Conservation (phyloP, 2,888 invertebrate genomes). For the Drosophila peninsularis region DNA sequence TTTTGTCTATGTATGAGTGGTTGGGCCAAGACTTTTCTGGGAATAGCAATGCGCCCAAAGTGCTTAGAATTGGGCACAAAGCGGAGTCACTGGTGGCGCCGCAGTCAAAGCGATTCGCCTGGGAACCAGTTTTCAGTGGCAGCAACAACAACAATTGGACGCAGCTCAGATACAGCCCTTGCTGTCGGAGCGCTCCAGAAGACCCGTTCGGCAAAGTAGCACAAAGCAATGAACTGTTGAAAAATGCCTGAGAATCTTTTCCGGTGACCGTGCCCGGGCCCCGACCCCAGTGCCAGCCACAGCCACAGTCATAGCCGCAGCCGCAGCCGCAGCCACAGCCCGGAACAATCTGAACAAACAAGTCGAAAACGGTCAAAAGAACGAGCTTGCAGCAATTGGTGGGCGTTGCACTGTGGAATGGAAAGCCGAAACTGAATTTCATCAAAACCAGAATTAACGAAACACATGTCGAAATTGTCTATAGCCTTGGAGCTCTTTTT, state of each 20-base stretch:
- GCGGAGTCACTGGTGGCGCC: constrained; percentile 55
- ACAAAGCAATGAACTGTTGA: constrained; percentile 79
- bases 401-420: constrained; percentile 57
- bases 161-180: constrained; percentile 54
- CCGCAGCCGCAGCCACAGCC: background rate
- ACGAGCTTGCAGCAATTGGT: constrained; percentile 45
- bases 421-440: constrained; percentile 19
- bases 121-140: constrained; percentile 69
- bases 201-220: constrained; percentile 73
- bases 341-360: constrained; percentile 58
- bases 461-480: constrained; percentile 14
- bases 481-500: constrained; percentile 5
- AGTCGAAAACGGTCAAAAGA: constrained; percentile 43
- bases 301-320: too few species aligned
- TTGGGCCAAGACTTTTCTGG: constrained; percentile 41
- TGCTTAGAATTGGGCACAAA: constrained; percentile 66
- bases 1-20: constrained; percentile 24
- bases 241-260: constrained; percentile 73
- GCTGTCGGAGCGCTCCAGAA: constrained; percentile 37
- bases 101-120: constrained; percentile 38
- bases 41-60: constrained; percentile 56
- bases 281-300: constrained; percentile 16
- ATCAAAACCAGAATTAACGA: constrained; percentile 19
- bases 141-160: constrained; percentile 47
- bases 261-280: constrained; percentile 56